Conservation (phyloP, 2,888 invertebrate genomes). For the Exephanes ischioxanthus region DNA sequence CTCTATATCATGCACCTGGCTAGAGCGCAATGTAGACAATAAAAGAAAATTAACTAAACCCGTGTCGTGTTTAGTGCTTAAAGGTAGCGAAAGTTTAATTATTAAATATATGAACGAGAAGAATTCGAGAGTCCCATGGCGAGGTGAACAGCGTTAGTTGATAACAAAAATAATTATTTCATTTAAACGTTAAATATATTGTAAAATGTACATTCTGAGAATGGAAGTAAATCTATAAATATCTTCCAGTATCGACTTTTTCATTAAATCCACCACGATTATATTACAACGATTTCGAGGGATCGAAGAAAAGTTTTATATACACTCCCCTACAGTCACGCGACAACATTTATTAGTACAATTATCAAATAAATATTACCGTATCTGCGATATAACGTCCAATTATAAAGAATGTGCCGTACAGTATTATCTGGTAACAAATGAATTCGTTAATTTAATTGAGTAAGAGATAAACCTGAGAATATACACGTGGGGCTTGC, state of each 20-base stretch:
- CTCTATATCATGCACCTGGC: constrained; percentile 62
- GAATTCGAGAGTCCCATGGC: constrained; percentile 71
- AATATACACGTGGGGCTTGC: not conserved
- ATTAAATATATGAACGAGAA: constrained; percentile 9
- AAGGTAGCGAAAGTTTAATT: constrained; percentile 52
- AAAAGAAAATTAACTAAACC: constrained; percentile 57
- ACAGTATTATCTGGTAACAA: not conserved
- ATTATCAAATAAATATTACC: not conserved
- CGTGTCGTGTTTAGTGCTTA: constrained; percentile 70
- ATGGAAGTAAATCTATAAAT: constrained; percentile 85
- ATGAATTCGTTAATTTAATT: not conserved
- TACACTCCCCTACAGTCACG: not conserved
- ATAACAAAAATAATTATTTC: constrained; percentile 75
- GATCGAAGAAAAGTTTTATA: not conserved
- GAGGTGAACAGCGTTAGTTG: constrained; percentile 70
- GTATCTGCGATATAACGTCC: not conserved
- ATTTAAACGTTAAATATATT: constrained; percentile 76
- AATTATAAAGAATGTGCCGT: not conserved
- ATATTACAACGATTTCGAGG: not conserved
- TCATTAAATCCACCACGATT: constrained; percentile 52
- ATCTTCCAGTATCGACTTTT: constrained; percentile 80
- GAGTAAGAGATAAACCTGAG: not conserved
- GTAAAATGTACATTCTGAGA: constrained; percentile 83
- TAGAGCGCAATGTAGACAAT: constrained; percentile 69
- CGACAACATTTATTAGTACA: constrained; percentile 15